Conservation (phyloP, 2,797 vertebrate genomes). For the Zalophus californianus region DNA sequence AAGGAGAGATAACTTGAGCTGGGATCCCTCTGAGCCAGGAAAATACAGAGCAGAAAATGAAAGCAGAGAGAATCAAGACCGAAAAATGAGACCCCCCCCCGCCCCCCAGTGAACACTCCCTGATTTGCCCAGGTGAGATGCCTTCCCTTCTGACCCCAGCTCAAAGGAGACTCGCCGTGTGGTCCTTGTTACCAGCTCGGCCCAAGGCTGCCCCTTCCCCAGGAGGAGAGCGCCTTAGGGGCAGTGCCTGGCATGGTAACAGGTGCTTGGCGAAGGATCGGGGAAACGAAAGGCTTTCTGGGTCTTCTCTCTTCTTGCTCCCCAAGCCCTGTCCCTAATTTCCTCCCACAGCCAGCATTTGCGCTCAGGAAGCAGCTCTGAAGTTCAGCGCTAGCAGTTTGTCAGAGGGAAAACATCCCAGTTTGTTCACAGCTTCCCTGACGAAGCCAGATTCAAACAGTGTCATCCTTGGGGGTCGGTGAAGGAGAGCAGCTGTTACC, state of each 20-base stretch:
- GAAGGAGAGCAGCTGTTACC: neutral
- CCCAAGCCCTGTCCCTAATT: neutral
- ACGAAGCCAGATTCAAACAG: conserved; percentile 55
- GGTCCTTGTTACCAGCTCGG: neutral
- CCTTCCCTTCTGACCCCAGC: fast-evolving
- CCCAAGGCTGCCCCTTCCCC: neutral
- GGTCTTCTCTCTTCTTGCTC: conserved; percentile 35
- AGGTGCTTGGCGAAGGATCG: neutral
- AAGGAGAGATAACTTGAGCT: neutral
- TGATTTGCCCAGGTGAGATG: neutral
- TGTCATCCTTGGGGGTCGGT: neutral
- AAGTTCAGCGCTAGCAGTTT: neutral
- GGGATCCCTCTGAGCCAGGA: neutral
- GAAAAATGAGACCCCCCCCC: neutral
- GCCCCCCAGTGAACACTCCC: neutral
- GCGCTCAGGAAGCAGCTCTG: neutral
- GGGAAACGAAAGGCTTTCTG: neutral
- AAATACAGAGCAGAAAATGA: neutral
- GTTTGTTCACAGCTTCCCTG: neutral
- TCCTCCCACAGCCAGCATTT: neutral
- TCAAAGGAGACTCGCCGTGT: neutral
- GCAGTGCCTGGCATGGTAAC: neutral
- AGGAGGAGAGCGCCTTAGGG: neutral
- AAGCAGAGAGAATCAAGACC: neutral
- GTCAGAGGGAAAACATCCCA: neutral